Percentiles rank a stretch among this genome's conserved stretches.
Evolutionary conservation across 2,888 invertebrate species (phyloP).

Genomic region (Heliconius aoede): DNA sequence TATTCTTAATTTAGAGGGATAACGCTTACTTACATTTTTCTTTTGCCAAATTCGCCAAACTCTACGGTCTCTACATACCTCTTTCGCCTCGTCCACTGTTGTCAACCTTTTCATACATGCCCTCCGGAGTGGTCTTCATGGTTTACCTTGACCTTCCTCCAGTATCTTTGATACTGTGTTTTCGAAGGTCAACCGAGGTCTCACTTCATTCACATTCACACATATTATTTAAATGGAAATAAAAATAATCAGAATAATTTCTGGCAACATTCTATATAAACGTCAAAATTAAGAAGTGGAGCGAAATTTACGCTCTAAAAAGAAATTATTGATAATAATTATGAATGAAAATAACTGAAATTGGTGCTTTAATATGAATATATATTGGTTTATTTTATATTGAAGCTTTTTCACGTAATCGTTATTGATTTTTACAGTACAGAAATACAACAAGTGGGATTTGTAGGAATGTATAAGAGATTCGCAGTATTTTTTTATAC

Average conservation of each 20-base stretch:
- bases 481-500: slow-evolving; percentile 29
- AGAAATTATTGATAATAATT: slow-evolving; percentile 63
- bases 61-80: too few relatives aligned
- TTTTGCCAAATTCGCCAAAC: too few relatives aligned
- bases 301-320: slow-evolving; percentile 68
- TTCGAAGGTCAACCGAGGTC: too few relatives aligned
- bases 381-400: slow-evolving; percentile 5
- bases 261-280: slow-evolving; percentile 58
- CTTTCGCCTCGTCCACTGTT: too few relatives aligned
- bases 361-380: slow-evolving; percentile 52
- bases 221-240: background rate
- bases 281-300: slow-evolving; percentile 73
- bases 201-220: too few relatives aligned
- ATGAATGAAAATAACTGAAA: slow-evolving; percentile 73
- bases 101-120: too few relatives aligned
- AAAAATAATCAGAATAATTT: background rate
- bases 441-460: background rate
- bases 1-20: background rate
- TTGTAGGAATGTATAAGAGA: slow-evolving; percentile 24
- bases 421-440: slow-evolving; percentile 5
- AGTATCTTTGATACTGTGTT: too few relatives aligned
- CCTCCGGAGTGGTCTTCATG: too few relatives aligned
- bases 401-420: slow-evolving; percentile 2
- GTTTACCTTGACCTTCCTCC: too few relatives aligned
- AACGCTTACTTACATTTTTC: background rate